These are phyloP conservation scores for Myotis vivesi DNA, from an alignment of 2,797 vertebrate genomes.

Conservation along the genomic window DNA sequence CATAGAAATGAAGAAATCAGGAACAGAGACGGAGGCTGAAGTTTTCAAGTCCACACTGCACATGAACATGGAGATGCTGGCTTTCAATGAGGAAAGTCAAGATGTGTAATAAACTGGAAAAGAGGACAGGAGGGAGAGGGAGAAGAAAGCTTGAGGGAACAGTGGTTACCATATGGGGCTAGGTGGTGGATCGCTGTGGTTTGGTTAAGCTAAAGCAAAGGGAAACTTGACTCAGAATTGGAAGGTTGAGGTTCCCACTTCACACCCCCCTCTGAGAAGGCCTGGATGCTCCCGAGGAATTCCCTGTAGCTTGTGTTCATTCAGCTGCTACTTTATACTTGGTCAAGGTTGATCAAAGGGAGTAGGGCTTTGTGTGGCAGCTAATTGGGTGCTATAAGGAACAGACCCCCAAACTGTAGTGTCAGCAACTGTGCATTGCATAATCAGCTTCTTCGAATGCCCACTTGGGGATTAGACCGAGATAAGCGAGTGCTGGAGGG, in stretches of 20 bases:
- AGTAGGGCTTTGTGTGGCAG: slow-evolving; percentile 83
- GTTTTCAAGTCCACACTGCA: neutral
- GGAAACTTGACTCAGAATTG: neutral
- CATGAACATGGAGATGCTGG: neutral
- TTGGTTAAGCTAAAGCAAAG: neutral
- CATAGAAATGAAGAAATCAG: neutral
- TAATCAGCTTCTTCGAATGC: slow-evolving; percentile 80
- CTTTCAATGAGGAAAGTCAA: neutral
- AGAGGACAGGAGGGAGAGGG: neutral
- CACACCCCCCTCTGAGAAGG: neutral
- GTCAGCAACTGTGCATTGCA: slow-evolving; percentile 82
- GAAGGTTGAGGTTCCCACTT: neutral
- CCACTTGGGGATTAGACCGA: slow-evolving; percentile 72
- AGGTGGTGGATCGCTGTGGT: neutral
- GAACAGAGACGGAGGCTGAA: neutral
- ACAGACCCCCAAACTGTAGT: slow-evolving; percentile 83
- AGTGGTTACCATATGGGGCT: fast-evolving
- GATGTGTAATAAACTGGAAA: neutral
- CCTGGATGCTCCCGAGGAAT: neutral
- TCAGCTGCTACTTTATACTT: slow-evolving; percentile 78
- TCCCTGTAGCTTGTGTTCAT: slow-evolving; percentile 62
- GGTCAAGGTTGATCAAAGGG: slow-evolving; percentile 83
- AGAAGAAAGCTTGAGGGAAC: neutral
- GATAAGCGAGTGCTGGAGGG: slow-evolving; percentile 70
- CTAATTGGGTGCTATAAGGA: slow-evolving; percentile 92